Percentiles rank a stretch among this genome's conserved stretches.
These are phyloP conservation scores for Chamaedrilus cognettii DNA, from an alignment of 2,888 invertebrate species.

Conservation along the genomic window DNA sequence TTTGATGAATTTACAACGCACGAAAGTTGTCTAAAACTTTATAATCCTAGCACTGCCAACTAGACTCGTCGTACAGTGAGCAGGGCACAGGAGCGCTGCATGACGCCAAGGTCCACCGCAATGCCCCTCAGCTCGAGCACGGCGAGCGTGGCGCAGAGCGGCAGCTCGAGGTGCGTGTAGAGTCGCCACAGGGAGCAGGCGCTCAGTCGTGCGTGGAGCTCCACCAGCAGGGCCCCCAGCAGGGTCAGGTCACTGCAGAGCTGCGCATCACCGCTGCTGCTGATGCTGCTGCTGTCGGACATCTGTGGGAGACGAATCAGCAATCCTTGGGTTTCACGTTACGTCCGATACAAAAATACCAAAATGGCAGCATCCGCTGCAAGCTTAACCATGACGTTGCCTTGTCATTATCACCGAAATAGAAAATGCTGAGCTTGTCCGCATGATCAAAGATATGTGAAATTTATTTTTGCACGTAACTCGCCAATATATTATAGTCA, in stretches of 20 bases:
- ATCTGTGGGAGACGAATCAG: neutral
- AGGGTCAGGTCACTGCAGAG: constrained; percentile 14
- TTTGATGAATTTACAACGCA: too few species aligned
- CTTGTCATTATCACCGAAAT: too few species aligned
- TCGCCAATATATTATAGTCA: too few species aligned
- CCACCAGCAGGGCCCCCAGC: constrained; percentile 17
- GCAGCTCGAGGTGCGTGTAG: constrained; percentile 46
- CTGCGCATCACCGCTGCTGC: neutral
- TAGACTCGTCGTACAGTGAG: constrained; percentile 46
- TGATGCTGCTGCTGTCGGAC: neutral
- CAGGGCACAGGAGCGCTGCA: constrained; percentile 43
- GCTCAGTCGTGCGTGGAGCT: neutral
- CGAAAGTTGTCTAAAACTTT: too few species aligned
- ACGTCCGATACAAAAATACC: too few species aligned
- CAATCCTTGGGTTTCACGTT: too few species aligned
- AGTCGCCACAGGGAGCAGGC: constrained; percentile 40
- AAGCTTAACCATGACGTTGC: neutral
- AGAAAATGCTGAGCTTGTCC: too few species aligned
- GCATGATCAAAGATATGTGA: too few species aligned
- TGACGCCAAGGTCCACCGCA: constrained; percentile 41
- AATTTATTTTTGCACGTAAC: too few species aligned
- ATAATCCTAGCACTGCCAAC: neutral
- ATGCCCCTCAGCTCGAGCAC: constrained; percentile 46
- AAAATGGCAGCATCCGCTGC: too few species aligned
- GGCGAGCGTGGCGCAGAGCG: constrained; percentile 46